Evolutionary conservation across 2,888 invertebrate genomes (phyloP).

Genomic region (Theodoxus fluviatilis): DNA sequence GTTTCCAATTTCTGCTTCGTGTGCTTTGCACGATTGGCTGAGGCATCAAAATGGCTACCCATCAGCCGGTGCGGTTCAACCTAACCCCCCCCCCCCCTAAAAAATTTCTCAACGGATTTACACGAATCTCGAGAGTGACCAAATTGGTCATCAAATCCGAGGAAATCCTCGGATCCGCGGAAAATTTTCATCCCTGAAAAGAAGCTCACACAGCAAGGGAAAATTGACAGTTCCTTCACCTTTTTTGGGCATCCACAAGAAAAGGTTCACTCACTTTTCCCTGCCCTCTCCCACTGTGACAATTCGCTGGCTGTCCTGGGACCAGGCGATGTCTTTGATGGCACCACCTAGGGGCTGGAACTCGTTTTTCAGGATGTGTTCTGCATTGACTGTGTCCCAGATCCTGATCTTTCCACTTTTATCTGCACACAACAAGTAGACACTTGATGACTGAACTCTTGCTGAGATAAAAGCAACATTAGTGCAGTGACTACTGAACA

Average conservation of each 20-base stretch:
- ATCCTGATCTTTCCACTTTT: slow-evolving; percentile 95
- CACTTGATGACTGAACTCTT: neutral
- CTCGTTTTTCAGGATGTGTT: slow-evolving; percentile 95
- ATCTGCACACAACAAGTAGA: slow-evolving; percentile 71
- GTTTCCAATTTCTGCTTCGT: no score
- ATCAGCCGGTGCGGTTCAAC: no score
- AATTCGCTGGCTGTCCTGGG: slow-evolving; percentile 93
- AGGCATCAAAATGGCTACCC: no score
- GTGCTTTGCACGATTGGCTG: no score
- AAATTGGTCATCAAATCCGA: no score
- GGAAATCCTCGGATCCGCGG: no score
- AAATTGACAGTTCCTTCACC: neutral
- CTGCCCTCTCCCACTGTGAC: slow-evolving; percentile 96
- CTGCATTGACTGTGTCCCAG: slow-evolving; percentile 98
- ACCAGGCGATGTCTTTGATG: slow-evolving; percentile 98
- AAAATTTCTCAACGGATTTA: no score
- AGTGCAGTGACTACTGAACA: neutral
- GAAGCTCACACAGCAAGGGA: neutral
- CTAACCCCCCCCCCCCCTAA: no score
- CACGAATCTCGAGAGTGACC: no score
- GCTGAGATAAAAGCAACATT: neutral
- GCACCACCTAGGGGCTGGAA: slow-evolving; percentile 94
- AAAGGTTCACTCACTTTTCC: slow-evolving; percentile 74
- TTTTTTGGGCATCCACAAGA: slow-evolving; percentile 5
- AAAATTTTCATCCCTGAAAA: no score